A percentile compares a stretch with the other conserved stretches of the same genome.
phyloP scores from a whole-genome alignment of 2,113 vertebrate species.

The Antidorcas marsupialis region DNA sequence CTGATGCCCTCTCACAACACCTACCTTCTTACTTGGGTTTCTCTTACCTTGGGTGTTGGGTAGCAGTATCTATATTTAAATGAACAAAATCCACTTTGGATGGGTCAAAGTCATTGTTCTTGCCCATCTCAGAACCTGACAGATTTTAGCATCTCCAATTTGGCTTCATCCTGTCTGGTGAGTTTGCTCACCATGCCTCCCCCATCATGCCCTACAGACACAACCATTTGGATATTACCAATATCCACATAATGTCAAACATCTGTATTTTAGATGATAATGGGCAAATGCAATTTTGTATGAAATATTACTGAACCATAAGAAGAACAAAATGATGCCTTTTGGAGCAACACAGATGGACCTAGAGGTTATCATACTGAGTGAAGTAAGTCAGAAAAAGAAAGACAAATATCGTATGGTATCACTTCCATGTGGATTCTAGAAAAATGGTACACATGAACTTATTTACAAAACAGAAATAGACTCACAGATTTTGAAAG shows the following conservation, averaged over 20 bases:
- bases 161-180: not conserved
- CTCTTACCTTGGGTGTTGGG: no score
- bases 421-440: not conserved
- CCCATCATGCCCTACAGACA: rapidly evolving
- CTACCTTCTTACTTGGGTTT: no score
- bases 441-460: not conserved
- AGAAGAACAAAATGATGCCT: not conserved
- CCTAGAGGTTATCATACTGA: not conserved
- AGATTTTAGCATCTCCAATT: not conserved
- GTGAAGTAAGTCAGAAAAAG: not conserved
- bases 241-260: not conserved
- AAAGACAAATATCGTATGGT: not conserved
- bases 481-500: not conserved
- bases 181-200: no score
- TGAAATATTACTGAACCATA: not conserved
- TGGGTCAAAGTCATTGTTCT: not conserved
- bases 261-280: not conserved
- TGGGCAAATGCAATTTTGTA: not conserved
- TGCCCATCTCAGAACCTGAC: not conserved
- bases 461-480: not conserved
- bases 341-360: not conserved
- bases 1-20: no score
- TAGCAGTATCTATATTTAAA: not conserved
- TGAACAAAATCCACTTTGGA: not conserved
- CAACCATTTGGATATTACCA: not conserved